Conservation (phyloP, 92 coral and sea anemone genomes). For the Chrysogorgia sp. region DNA sequence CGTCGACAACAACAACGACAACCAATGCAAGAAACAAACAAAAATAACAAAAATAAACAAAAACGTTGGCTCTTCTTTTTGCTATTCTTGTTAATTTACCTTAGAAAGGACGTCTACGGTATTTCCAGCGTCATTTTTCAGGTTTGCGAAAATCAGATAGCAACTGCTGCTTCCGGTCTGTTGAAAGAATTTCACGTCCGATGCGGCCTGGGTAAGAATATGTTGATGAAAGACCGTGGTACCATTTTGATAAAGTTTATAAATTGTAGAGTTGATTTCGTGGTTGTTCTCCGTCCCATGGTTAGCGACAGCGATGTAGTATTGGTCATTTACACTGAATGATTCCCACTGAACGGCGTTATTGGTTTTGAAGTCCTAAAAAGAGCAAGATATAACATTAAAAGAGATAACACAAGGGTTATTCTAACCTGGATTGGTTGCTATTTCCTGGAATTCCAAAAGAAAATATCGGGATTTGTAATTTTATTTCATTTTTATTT, state of each 20-base stretch:
- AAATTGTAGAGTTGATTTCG: conserved; percentile 78
- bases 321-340: conserved; percentile 49
- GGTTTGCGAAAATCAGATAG: conserved; percentile 81
- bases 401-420: background rate
- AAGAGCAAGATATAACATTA: background rate
- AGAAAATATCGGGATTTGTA: background rate
- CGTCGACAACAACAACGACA: too few relatives aligned
- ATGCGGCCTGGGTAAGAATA: conserved; percentile 80
- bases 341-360: conserved; percentile 86
- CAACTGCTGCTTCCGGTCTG: conserved; percentile 58
- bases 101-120: conserved; percentile 70
- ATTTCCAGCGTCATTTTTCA: conserved; percentile 65
- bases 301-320: conserved; percentile 88
- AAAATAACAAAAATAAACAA: background rate
- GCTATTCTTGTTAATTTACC: conserved; percentile 55
- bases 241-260: conserved; percentile 63
- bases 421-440: background rate
- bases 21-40: background rate
- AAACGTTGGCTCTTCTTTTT: background rate
- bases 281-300: conserved; percentile 75
- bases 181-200: conserved; percentile 77
- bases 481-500: too few relatives aligned
- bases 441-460: background rate
- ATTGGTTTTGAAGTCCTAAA: conserved; percentile 77
- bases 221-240: conserved; percentile 70